Evolutionary conservation across 2,888 invertebrate species (phyloP).

Genomic region (Pristionchus mayeri): DNA sequence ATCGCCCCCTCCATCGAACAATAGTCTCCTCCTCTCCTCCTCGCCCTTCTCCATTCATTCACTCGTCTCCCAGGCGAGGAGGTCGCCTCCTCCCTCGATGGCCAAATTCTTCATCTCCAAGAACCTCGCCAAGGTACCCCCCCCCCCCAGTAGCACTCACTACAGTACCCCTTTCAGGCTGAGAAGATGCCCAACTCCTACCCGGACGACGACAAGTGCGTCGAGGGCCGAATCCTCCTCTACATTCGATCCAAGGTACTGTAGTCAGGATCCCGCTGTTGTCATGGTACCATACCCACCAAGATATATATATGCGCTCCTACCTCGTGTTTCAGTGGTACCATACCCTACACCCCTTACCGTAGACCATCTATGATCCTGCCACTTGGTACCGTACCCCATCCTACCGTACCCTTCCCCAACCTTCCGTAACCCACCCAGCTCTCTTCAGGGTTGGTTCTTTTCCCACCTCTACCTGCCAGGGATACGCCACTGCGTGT

Average conservation of each 20-base stretch:
- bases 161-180: conserved; percentile 6
- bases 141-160: not conserved
- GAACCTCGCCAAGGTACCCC: conserved; percentile 43
- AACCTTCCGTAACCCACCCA: not conserved
- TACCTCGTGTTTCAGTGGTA: too few relatives aligned
- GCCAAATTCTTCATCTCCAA: conserved; percentile 41
- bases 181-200: conserved; percentile 37
- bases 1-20: too few relatives aligned
- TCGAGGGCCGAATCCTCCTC: conserved; percentile 34
- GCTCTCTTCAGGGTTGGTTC: conserved; percentile 43
- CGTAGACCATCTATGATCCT: too few relatives aligned
- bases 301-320: too few relatives aligned
- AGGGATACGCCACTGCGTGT: conserved; percentile 31
- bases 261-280: not conserved
- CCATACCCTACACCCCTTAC: too few relatives aligned
- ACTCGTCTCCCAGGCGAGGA: not conserved
- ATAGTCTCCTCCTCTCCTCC: not conserved
- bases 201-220: not conserved
- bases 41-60: not conserved
- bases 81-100: not conserved
- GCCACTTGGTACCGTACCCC: too few relatives aligned
- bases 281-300: too few relatives aligned
- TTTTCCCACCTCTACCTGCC: conserved; percentile 15
- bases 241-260: conserved; percentile 47
- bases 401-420: not conserved